Conservation (phyloP, 2,888 invertebrate genomes). For the Icerya purchasi region DNA sequence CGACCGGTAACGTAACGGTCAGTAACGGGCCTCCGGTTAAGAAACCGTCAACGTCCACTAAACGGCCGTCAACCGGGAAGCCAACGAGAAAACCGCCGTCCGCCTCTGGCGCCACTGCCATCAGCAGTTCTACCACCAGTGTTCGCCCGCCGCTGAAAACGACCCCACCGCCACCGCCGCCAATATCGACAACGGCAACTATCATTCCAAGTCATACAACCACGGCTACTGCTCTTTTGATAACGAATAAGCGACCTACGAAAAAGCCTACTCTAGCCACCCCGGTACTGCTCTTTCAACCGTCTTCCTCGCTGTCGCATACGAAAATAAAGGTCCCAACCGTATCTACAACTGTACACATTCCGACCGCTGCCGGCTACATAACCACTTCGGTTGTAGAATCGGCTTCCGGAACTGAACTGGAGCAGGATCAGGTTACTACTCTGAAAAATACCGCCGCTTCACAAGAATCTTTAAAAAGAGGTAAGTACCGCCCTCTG, state of each 20-base stretch:
- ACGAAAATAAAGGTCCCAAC: constrained; percentile 10
- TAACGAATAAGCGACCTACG: constrained; percentile 7
- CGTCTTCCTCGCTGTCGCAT: constrained; percentile 10
- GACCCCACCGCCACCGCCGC: constrained; percentile 3
- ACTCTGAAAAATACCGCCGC: constrained; percentile 3
- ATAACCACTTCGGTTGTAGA: not conserved
- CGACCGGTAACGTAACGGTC: constrained; percentile 18
- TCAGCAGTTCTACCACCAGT: not conserved
- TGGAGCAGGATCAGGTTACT: constrained; percentile 1
- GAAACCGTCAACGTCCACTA: constrained; percentile 21
- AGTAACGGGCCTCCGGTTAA: constrained; percentile 19
- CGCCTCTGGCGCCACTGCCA: not conserved
- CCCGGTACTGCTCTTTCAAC: constrained; percentile 15
- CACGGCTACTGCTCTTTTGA: not conserved
- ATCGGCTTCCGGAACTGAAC: not conserved
- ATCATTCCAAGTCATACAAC: constrained; percentile 15
- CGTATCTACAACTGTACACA: constrained; percentile 11
- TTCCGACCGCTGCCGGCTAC: constrained; percentile 5
- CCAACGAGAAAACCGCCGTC: constrained; percentile 15
- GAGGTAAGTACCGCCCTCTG: too few relatives aligned
- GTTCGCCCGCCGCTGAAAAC: not conserved
- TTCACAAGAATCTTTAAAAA: too few relatives aligned
- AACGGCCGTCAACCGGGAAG: constrained; percentile 18
- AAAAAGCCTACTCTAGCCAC: constrained; percentile 14
- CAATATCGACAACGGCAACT: constrained; percentile 1